phyloP scores from a whole-genome alignment of 2,888 invertebrate genomes.

The Acleris laterana region DNA sequence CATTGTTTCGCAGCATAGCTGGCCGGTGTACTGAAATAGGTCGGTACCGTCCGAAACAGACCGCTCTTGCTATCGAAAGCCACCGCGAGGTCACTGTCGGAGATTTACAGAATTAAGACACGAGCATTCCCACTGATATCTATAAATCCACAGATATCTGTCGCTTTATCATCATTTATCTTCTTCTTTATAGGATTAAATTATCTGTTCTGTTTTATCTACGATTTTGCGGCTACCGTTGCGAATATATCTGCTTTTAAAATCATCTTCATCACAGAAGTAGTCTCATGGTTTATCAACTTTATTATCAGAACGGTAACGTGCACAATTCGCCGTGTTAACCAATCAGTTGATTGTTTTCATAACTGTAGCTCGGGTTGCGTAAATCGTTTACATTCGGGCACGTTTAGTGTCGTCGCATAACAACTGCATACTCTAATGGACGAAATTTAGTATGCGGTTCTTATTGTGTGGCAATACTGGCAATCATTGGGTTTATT shows the following conservation, averaged over 20 bases:
- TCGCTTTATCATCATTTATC: conserved; percentile 48
- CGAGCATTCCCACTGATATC: conserved; percentile 40
- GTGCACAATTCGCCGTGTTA: conserved; percentile 49
- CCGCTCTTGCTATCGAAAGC: conserved; percentile 78
- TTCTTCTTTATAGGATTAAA: conserved; percentile 41
- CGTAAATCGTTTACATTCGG: conserved; percentile 51
- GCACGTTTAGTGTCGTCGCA: conserved; percentile 45
- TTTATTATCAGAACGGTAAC: conserved; percentile 50
- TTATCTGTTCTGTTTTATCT: conserved; percentile 13
- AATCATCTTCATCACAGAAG: not conserved
- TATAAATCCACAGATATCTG: conserved; percentile 27
- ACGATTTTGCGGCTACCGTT: not conserved
- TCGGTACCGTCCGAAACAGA: conserved; percentile 79
- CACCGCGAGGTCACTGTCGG: conserved; percentile 79
- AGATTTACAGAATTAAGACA: conserved; percentile 55
- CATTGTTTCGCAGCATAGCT: conserved; percentile 79
- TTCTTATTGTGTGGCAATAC: conserved; percentile 16
- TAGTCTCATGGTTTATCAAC: not conserved
- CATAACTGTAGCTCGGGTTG: conserved; percentile 59
- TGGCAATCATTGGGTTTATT: conserved; percentile 23
- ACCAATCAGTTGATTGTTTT: conserved; percentile 66
- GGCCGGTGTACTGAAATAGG: conserved; percentile 81
- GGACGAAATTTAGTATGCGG: conserved; percentile 52
- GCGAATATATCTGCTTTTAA: not conserved
- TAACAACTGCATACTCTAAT: conserved; percentile 48